Percentiles rank a stretch among this genome's conserved stretches.
phyloP scores from a whole-genome alignment of 1,140 invertebrate species.

The Drosophila busckii region DNA sequence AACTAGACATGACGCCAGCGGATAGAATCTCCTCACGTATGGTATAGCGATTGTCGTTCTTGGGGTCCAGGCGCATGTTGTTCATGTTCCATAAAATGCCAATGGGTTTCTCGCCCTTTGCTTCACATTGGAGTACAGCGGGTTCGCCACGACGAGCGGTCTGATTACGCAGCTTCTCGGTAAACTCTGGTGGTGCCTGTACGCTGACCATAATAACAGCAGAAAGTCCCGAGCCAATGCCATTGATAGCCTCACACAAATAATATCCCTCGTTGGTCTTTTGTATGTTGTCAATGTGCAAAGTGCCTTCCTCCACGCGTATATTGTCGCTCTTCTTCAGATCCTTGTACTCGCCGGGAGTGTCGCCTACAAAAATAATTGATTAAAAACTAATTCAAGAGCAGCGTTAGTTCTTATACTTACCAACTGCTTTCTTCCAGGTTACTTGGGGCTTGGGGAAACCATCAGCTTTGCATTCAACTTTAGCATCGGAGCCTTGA shows the following conservation, averaged over 20 bases:
- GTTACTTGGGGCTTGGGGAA: constrained; percentile 95
- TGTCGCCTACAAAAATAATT: constrained; percentile 83
- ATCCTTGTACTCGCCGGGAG: constrained; percentile 94
- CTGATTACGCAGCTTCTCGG: constrained; percentile 93
- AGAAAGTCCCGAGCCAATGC: constrained; percentile 95
- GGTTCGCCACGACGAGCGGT: constrained; percentile 93
- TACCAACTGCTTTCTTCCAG: constrained; percentile 97
- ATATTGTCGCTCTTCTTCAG: constrained; percentile 93
- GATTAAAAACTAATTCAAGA: background rate
- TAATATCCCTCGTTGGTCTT: constrained; percentile 97
- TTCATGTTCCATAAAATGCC: constrained; percentile 98
- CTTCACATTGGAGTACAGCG: constrained; percentile 95
- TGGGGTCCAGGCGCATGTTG: constrained; percentile 92
- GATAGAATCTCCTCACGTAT: constrained; percentile 93
- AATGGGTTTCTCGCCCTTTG: constrained; percentile 97
- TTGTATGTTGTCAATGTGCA: constrained; percentile 92
- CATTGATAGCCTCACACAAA: constrained; percentile 96
- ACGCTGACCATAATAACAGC: constrained; percentile 95
- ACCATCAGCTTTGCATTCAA: constrained; percentile 97
- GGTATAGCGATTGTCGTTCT: constrained; percentile 92
- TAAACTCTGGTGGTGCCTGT: constrained; percentile 96
- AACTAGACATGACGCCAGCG: constrained; percentile 91
- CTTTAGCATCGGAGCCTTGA: constrained; percentile 93
- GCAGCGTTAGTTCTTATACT: constrained; percentile 13
- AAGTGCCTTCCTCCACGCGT: constrained; percentile 93